A percentile compares a stretch with the other conserved stretches of the same genome.
Evolutionary conservation across 1,140 invertebrate species (phyloP).

Genomic region (Aleiodes sp.): DNA sequence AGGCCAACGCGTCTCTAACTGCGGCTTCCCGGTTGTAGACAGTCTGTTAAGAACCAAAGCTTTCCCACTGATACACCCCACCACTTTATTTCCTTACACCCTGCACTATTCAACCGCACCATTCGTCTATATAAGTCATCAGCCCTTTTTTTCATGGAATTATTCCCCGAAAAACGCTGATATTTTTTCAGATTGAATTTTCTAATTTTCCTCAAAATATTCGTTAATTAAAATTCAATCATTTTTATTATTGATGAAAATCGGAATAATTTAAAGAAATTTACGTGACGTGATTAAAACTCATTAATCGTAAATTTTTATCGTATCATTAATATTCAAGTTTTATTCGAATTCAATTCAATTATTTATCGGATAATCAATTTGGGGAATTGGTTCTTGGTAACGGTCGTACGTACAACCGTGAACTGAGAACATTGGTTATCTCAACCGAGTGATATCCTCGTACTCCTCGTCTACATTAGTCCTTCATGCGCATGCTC

Average conservation of each 20-base stretch:
- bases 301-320: no score
- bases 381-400: background rate
- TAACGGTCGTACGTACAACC: constrained; percentile 2
- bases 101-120: constrained; percentile 36
- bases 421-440: background rate
- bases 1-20: constrained; percentile 37
- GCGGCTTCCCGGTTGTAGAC: constrained; percentile 35
- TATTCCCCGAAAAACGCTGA: no score
- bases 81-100: constrained; percentile 34
- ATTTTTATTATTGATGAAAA: no score
- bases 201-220: no score
- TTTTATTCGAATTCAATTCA: no score
- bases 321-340: no score
- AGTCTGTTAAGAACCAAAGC: constrained; percentile 34
- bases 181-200: no score
- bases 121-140: no score
- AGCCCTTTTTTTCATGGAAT: no score
- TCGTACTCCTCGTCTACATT: constrained; percentile 5
- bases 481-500: background rate
- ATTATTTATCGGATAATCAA: no score
- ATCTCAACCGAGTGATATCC: background rate
- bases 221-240: no score
- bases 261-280: no score
- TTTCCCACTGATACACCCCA: constrained; percentile 41
- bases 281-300: background rate